Base-by-base conservation (phyloP, 2,113 vertebrate genomes). In the Macaca nemestrina region DNA sequence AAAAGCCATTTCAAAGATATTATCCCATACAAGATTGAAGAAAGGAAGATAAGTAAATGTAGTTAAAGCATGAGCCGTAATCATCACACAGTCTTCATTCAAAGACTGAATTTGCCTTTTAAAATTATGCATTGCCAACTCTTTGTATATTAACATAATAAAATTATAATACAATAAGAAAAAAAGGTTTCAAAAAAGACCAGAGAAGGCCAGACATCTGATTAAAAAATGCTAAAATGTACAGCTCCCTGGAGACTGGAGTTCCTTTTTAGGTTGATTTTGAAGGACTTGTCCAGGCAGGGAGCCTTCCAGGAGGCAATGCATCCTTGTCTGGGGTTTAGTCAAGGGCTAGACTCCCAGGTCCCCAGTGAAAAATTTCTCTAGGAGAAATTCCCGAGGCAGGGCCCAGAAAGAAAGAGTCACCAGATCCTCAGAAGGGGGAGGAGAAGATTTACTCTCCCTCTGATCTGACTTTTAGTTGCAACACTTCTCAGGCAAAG, bases 121-220 rank as follows among this genome's bases (percentile, higher is more conserved):
- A 86, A 61, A 59, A n/a, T 85, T 88, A 93, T 70, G 13, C 48
- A 70, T 45, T 38, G 84, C 32, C 43, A 70, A 43, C 40, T 87
- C 75, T 85, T 96, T 64, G 67, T 89, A 95, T 97, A 81, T 97
- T 97, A 92, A 81, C 84, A 91, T 94, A 80, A 95, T 89, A 57
- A 75, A 93, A 93, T 52, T 90, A 10, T 61, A 78, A 76, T 88
- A 68, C 70, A 43, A 59, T n/a, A 43, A 20, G 87, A 43, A 80
- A 83, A 61, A 68, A 40, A 80, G 25, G 0, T 59, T 90, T 97
- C 72, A 35, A 40, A 94, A 30, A 40, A 85, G 80, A 81, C 0
- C 50, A 94, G 55, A 89, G 32, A 81, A 95, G 25, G 12, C 55
- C 88, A 90, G 83, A 84, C 45, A 68, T 7, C 45, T 94, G 59